Evolutionary conservation across 2,888 invertebrate genomes (phyloP), one percentile per base, ranked within the genome.

Genomic region (Osedax frankpressi): DNA sequence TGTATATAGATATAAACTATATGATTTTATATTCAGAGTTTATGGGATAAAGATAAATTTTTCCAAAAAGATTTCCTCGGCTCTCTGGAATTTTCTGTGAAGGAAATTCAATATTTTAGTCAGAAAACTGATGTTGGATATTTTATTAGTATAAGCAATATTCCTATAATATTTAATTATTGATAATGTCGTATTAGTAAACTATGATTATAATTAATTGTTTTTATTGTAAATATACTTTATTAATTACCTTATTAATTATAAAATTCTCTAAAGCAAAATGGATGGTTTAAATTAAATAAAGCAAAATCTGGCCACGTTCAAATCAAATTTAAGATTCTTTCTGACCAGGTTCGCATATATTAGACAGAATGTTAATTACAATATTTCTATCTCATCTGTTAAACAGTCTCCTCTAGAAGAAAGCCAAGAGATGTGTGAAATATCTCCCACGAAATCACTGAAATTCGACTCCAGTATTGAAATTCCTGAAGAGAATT

Each of bases 11-110:
- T 44, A 19, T 44, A 44, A 11, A 44, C 44, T 11, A 44, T 19
- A 44, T 44, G 6, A 44, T 11, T 44, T 44, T 11, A 11, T 11
- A 44, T 67, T 29, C 79, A 87, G 87, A 82, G 84, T 72, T 79
- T 87, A 73, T 87, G 86, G 86, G 87, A 87, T 81, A 86, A 86
- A 76, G 87, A 87, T 80, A 83, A 85, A 77, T 85, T 87, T 74
- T 85, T 87, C 62, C 83, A 85, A 80, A 86, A 86, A 79, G 87
- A 87, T 79, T 87, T 87, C 77, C 83, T 87, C 73, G 87, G 87
- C 1, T 86, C 84, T 79, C 80, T 87, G 73, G 82, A 83, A 60
- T 80, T 87, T 75, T 83, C 84, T 70, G 78, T 86, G 73, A 86
- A 86, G 28, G 86, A 87, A 73, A 83, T 87, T 73, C 83, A 86